phyloP scores from a whole-genome alignment of 2,113 vertebrate genomes.

The Petromus typicus region DNA sequence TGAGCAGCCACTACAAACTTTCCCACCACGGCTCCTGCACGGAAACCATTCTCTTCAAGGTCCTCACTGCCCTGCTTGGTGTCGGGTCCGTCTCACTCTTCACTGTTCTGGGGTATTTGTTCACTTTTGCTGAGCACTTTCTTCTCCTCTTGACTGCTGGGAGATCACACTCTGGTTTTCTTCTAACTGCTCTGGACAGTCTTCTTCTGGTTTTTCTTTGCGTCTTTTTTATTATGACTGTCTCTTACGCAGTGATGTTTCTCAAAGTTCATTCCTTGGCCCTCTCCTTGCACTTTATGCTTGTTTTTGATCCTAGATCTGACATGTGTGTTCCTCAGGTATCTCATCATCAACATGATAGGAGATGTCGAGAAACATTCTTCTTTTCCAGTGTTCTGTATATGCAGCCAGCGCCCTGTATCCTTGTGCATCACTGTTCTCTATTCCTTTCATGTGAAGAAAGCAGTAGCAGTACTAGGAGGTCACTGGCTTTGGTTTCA shows the following conservation, averaged over 20 bases:
- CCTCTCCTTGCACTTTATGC: background rate
- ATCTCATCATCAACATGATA: background rate
- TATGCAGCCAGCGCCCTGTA: background rate
- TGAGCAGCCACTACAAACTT: background rate
- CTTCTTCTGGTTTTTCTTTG: background rate
- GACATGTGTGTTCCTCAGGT: background rate
- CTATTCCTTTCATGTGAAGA: background rate
- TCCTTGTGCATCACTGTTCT: background rate
- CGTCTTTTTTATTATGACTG: background rate
- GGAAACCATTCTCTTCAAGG: background rate
- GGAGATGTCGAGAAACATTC: background rate
- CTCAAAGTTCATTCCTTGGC: background rate
- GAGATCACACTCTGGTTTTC: background rate
- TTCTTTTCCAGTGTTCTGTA: background rate
- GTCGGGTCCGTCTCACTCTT: no score
- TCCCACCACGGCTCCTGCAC: background rate
- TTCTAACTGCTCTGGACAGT: background rate
- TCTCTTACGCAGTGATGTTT: background rate
- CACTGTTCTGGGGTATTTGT: background rate
- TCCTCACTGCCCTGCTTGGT: background rate
- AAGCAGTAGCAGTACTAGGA: background rate
- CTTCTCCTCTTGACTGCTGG: background rate
- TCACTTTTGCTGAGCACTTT: background rate
- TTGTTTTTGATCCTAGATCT: background rate
- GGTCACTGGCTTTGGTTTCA: slow-evolving; percentile 23